A percentile compares a stretch with the other conserved stretches of the same genome.
These are phyloP conservation scores for Helicoverpa armigera DNA, from an alignment of 1,140 invertebrate genomes.

Conservation along the genomic window DNA sequence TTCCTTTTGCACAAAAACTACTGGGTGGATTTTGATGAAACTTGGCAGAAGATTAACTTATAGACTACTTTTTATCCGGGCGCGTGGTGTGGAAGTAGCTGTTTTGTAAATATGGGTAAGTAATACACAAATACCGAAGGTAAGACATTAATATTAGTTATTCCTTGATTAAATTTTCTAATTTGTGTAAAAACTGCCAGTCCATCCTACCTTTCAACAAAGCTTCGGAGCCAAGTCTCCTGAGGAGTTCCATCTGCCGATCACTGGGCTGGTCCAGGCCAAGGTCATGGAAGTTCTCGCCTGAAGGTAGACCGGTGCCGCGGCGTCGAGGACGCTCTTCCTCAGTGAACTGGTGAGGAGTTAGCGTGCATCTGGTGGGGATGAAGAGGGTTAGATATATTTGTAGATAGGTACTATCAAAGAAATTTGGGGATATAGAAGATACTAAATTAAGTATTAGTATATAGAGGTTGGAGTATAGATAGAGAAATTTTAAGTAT, in stretches of 20 bases:
- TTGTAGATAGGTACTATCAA: too few relatives aligned
- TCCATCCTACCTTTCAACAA: conserved; percentile 74
- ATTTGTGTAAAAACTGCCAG: too few relatives aligned
- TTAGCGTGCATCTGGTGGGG: conserved; percentile 72
- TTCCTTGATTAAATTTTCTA: too few relatives aligned
- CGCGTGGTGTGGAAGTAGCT: too few relatives aligned
- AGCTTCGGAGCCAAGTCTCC: conserved; percentile 74
- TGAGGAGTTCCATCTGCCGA: conserved; percentile 74
- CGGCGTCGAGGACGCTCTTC: conserved; percentile 71
- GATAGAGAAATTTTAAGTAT: not conserved
- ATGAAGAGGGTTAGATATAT: not conserved
- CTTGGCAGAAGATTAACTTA: too few relatives aligned
- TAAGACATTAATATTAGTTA: too few relatives aligned
- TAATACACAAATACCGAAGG: too few relatives aligned
- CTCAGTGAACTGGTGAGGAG: conserved; percentile 68
- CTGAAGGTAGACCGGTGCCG: conserved; percentile 74
- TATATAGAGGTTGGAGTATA: not conserved
- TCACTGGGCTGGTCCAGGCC: conserved; percentile 74
- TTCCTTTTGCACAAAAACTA: too few relatives aligned
- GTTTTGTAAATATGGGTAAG: too few relatives aligned
- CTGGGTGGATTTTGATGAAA: too few relatives aligned
- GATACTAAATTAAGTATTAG: too few relatives aligned
- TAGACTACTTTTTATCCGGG: too few relatives aligned
- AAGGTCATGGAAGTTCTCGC: conserved; percentile 79
- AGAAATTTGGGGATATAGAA: not conserved